These are phyloP conservation scores for Teinopalpus imperialis DNA, from an alignment of 2,888 invertebrate species.

Conservation along the genomic window DNA sequence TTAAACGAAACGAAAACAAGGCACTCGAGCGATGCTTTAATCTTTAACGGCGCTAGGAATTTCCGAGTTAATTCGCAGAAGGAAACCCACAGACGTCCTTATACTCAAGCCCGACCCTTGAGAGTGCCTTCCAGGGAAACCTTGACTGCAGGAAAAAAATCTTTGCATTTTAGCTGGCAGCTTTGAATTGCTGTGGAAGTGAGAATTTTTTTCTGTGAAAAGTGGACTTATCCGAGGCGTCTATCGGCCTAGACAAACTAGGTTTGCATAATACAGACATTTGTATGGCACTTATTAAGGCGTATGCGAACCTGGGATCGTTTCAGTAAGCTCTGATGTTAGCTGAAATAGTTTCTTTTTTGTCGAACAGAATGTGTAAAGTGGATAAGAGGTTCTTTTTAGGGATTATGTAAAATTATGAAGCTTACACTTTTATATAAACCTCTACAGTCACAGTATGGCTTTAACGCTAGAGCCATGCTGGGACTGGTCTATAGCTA, in stretches of 20 bases:
- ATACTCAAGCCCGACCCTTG: conserved; percentile 34
- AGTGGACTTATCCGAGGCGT: conserved; percentile 12
- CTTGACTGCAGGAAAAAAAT: conserved; percentile 31
- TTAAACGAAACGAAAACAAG: conserved; percentile 23
- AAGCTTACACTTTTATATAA: too few species aligned
- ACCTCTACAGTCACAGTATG: too few species aligned
- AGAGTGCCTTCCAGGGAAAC: conserved; percentile 33
- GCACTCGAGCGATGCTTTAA: conserved; percentile 27
- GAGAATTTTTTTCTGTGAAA: conserved; percentile 17
- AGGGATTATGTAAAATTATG: neutral
- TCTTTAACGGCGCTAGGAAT: conserved; percentile 26
- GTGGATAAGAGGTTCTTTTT: conserved; percentile 5
- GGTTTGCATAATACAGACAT: conserved; percentile 12
- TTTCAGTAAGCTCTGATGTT: conserved; percentile 3
- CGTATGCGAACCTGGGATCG: conserved; percentile 8
- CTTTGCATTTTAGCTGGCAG: conserved; percentile 29
- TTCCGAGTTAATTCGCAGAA: conserved; percentile 32
- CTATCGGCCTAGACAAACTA: conserved; percentile 12
- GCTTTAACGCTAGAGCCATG: too few species aligned
- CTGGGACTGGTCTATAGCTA: too few species aligned
- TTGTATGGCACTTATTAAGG: conserved; percentile 7
- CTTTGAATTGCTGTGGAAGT: conserved; percentile 24
- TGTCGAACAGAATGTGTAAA: neutral
- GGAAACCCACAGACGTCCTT: conserved; percentile 38
- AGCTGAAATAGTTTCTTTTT: conserved; percentile 7